phyloP scores from a whole-genome alignment of 2,113 vertebrate genomes.

The Thomomys bottae region DNA sequence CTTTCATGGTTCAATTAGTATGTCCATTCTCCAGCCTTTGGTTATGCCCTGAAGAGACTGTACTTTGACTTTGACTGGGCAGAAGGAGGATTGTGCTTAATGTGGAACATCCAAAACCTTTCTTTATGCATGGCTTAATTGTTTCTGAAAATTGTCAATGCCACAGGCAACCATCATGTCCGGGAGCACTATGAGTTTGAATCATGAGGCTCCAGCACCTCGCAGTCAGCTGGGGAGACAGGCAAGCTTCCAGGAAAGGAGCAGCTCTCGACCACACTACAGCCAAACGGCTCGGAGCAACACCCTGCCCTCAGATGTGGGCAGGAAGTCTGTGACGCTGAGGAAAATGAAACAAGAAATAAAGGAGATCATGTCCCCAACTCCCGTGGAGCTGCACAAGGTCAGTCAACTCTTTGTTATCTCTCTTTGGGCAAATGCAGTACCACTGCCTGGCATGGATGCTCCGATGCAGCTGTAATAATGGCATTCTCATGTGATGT shows the following conservation, averaged over 20 bases:
- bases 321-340: conserved; percentile 94
- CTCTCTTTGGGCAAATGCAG: neutral
- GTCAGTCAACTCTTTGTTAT: conserved; percentile 81
- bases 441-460: rapidly evolving
- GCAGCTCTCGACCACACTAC: conserved; percentile 91
- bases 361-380: conserved; percentile 96
- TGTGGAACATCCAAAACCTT: conserved; percentile 68
- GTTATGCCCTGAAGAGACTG: conserved; percentile 85
- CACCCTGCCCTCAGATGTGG: conserved; percentile 95
- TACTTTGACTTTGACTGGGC: conserved; percentile 83
- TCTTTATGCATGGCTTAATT: conserved; percentile 53
- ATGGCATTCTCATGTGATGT: conserved; percentile 45
- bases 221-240: conserved; percentile 95
- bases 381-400: conserved; percentile 99
- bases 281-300: conserved; percentile 93
- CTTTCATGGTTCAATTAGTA: conserved; percentile 63
- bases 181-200: conserved; percentile 96
- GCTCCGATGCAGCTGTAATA: neutral
- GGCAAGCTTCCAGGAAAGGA: conserved; percentile 98
- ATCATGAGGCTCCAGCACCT: conserved; percentile 91
- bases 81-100: conserved; percentile 74
- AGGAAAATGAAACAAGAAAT: conserved; percentile 98
- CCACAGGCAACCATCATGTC: conserved; percentile 99
- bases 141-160: conserved; percentile 83
- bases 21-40: conserved; percentile 85